Evolutionary conservation across 2,888 invertebrate genomes (phyloP).

Genomic region (Micoletzkya japonica): DNA sequence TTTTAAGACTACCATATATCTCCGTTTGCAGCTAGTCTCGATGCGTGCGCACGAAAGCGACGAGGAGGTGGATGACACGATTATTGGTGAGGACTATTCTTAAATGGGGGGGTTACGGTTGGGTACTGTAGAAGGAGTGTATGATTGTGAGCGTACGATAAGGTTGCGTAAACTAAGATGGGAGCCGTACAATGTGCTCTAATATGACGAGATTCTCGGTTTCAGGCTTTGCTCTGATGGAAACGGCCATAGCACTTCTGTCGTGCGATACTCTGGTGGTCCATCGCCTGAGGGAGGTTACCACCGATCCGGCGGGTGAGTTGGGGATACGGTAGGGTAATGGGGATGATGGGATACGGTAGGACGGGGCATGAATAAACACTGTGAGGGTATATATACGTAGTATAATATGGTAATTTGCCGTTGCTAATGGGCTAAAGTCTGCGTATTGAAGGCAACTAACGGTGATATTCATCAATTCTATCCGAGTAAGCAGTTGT

Average conservation of each 20-base stretch:
- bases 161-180: background rate
- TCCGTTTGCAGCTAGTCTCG: background rate
- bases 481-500: too few relatives aligned
- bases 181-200: too few relatives aligned
- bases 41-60: constrained; percentile 8
- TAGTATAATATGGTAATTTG: too few relatives aligned
- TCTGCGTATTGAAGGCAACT: too few relatives aligned
- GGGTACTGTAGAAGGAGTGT: too few relatives aligned
- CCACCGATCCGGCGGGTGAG: background rate
- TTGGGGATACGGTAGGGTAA: background rate
- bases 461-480: too few relatives aligned
- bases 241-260: constrained; percentile 17
- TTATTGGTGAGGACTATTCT: background rate
- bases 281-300: constrained; percentile 6
- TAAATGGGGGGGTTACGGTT: background rate
- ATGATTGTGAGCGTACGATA: background rate
- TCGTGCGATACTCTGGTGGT: constrained; percentile 26
- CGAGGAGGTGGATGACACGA: constrained; percentile 3
- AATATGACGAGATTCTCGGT: constrained; percentile 10
- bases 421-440: too few relatives aligned
- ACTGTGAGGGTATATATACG: too few relatives aligned
- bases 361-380: background rate
- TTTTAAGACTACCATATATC: background rate
- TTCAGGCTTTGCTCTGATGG: background rate
- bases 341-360: too few relatives aligned